Percentiles rank a stretch among this genome's conserved stretches.
Evolutionary conservation across 2,888 invertebrate species (phyloP).

Genomic region (Enoplolaimus lenunculus): DNA sequence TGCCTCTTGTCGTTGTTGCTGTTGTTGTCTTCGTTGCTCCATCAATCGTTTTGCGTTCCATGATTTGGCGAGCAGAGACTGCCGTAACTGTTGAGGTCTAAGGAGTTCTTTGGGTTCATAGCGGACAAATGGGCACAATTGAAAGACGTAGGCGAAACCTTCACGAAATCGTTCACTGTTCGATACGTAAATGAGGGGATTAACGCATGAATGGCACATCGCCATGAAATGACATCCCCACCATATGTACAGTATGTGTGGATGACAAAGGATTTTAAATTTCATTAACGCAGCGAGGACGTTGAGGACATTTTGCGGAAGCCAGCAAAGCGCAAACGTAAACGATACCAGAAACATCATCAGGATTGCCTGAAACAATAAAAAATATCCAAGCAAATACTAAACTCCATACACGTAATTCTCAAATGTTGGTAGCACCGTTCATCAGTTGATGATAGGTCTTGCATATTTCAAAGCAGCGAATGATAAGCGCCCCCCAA

Average conservation of each 20-base stretch:
- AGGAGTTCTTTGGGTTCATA: not conserved
- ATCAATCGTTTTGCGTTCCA: no score
- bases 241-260: constrained; percentile 36
- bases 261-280: constrained; percentile 30
- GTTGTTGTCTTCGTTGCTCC: no score
- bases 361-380: constrained; percentile 33
- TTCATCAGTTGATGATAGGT: no score
- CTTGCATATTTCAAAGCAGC: no score
- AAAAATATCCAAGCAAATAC: no score
- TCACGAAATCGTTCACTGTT: constrained; percentile 57
- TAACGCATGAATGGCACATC: constrained; percentile 37
- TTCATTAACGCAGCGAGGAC: constrained; percentile 33
- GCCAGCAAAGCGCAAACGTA: constrained; percentile 36
- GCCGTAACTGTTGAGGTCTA: not conserved
- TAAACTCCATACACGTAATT: no score
- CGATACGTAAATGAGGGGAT: constrained; percentile 35
- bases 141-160: constrained; percentile 80
- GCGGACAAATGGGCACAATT: constrained; percentile 65
- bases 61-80: no score
- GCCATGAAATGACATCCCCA: constrained; percentile 37
- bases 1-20: no score
- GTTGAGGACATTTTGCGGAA: constrained; percentile 37
- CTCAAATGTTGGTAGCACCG: no score
- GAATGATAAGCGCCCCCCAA: no score
- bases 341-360: constrained; percentile 37